These are phyloP conservation scores for Ferrisia virgata DNA, from an alignment of 2,888 invertebrate species.

Conservation along the genomic window DNA sequence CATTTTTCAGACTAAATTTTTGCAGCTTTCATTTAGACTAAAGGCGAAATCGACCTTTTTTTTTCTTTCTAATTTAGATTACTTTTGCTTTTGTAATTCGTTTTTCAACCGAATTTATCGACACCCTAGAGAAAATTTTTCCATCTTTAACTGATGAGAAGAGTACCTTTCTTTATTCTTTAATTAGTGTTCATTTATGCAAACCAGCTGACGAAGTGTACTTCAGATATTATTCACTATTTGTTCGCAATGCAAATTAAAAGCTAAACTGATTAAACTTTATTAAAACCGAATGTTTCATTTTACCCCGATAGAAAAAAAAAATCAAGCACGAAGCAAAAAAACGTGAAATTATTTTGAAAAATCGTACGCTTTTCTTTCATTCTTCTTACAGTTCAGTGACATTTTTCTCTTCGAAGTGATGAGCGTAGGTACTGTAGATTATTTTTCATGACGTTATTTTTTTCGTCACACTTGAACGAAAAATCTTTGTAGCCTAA, in stretches of 20 bases:
- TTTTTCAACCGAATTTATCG: slow-evolving; percentile 1
- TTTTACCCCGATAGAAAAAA: background rate
- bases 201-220: slow-evolving; percentile 41
- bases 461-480: no score
- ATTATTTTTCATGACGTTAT: no score
- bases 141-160: background rate
- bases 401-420: background rate
- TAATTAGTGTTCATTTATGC: slow-evolving; percentile 43
- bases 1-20: background rate
- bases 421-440: no score
- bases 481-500: no score
- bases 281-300: slow-evolving; percentile 29
- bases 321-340: background rate
- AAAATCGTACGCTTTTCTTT: background rate
- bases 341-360: background rate
- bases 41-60: slow-evolving; percentile 2
- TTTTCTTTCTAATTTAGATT: background rate
- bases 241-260: slow-evolving; percentile 36
- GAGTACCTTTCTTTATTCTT: slow-evolving; percentile 29
- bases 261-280: slow-evolving; percentile 38
- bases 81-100: slow-evolving; percentile 15
- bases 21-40: background rate
- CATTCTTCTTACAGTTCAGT: background rate
- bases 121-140: background rate
- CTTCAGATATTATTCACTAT: slow-evolving; percentile 34